Evolutionary conservation across 2,113 vertebrate genomes (phyloP), one percentile per base, ranked within the genome.

Genomic region (Xyliphius kryptos): DNA sequence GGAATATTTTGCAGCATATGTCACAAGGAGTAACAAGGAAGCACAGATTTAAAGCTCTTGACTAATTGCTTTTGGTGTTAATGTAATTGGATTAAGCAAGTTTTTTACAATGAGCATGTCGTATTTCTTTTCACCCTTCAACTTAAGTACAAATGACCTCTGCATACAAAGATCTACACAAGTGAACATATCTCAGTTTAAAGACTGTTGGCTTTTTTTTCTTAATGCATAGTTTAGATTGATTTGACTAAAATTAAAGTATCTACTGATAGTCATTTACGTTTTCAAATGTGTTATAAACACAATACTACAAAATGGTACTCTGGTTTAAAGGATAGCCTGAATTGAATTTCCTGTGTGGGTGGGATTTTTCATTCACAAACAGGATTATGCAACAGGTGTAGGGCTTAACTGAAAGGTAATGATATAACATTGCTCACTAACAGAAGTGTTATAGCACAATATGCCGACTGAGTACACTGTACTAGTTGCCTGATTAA

Each of bases 1-100:
- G 65, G 79, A 73, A 73, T 77, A 70, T 72, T 79, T 70, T 72
- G 62, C 26, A 70, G 61, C 56, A 72, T 56, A 46, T 68, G 54
- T 60, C 70, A 67, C 74, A 63, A 72, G 60, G 69, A 77, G 51
- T 69, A 66, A 75, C 69, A 13, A 66, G 75, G 48, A 73, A 77
- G 65, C 52, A 17, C 20, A 22, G 50, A 72, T 37, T 32, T 47
- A n/a, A 52, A 20, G n/a, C 37, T 44, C 22, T 17, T 41, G 4
- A 62, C 14, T 20, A 55, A 47, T 40, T 19, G 44, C 15, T 38
- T 50, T 49, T 50, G 43, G 49, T 46, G n/a, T 50, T 20, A 20
- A 52, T 54, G 43, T 56, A 66, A 67, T 21, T 56, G 32, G 46
- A 62, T 57, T 50, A 26, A 14, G 50, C 57, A 26, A 21, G 41